Percentiles rank a stretch among this genome's conserved stretches.
These are phyloP conservation scores for Macheiramphus alcinus DNA, from an alignment of 2,113 vertebrate species.

Conservation along the genomic window DNA sequence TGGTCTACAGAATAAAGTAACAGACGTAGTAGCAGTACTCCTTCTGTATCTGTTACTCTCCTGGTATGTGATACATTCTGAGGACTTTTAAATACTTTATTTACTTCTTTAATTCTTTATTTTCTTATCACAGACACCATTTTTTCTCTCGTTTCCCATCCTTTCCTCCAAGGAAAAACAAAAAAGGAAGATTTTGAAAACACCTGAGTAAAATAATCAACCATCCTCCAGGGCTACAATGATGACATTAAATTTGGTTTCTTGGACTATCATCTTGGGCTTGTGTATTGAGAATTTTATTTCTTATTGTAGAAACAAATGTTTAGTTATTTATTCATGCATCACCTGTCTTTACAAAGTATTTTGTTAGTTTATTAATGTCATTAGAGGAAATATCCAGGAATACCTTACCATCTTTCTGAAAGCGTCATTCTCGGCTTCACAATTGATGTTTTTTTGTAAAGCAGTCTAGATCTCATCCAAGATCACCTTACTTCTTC, in stretches of 20 bases:
- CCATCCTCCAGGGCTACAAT: not conserved
- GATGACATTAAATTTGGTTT: not conserved
- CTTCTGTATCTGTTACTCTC: not conserved
- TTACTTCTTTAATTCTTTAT: not conserved
- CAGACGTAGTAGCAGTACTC: not conserved
- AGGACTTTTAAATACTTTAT: not conserved
- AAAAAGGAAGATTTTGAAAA: not conserved
- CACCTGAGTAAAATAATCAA: not conserved
- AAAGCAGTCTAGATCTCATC: not conserved
- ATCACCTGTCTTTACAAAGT: not conserved
- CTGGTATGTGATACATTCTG: not conserved
- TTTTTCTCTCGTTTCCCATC: not conserved
- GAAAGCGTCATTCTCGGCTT: not conserved
- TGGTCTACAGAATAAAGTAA: not conserved
- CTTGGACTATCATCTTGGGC: not conserved
- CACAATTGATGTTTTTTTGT: not conserved
- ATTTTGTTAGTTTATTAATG: not conserved
- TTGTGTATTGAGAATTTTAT: not conserved
- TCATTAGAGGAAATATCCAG: not conserved
- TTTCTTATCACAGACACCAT: not conserved
- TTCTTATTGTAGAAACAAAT: slow-evolving; percentile 12
- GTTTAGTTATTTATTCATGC: not conserved
- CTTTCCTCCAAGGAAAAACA: not conserved
- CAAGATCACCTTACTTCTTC: not conserved
- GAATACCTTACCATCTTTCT: not conserved